Base-by-base conservation (phyloP, 2,113 vertebrate genomes). In the Cynopterus brachyotis region DNA sequence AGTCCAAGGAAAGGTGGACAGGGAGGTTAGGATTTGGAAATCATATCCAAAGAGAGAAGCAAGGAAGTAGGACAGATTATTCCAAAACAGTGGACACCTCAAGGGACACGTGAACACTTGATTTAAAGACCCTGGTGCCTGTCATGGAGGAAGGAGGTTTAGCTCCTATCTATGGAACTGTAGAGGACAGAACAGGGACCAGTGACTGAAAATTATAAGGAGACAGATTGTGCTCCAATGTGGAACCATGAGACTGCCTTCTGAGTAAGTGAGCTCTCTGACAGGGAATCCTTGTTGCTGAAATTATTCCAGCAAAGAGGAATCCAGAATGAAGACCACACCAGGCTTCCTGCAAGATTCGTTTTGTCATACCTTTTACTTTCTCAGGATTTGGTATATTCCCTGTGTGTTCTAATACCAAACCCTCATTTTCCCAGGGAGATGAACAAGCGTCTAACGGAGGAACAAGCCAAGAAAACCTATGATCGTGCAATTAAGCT, bases 391-490 rank as follows among this genome's bases (percentile, higher is more conserved):
- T 82, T 60, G 20, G 2, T n/a, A n/a, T 72, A 83, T 66, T 87
- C 53, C n/a, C 35, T 75, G 32, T 87, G 28, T 93, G 16, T 97
- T 95, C 47, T 75, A 92, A 96, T 57, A 70, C 55, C 60, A 90
- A n/a, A 47, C 57, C 10, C 26, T 73, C 83, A 3, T 97, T 30
- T 98, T 98, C 94, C 10, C 97, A 99, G 99, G 99, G 99, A 99
- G 98, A 99, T 99, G 99, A 99, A 99, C 98, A 99, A 99, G 98
- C 99, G 99, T 97, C 98, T 99, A 95, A 99, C 99, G 45, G 99
- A 99, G 90, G 99, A 99, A 73, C 99, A 99, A 99, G 99, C 99
- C 20, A 99, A 98, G 98, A 99, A 99, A 98, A 99, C 99, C 1
- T 99, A 99, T 0, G 99, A 99, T 90, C 99, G 99, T 97, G 99